Base-by-base conservation (phyloP, 2,888 invertebrate genomes). In the Pammene fasciana region DNA sequence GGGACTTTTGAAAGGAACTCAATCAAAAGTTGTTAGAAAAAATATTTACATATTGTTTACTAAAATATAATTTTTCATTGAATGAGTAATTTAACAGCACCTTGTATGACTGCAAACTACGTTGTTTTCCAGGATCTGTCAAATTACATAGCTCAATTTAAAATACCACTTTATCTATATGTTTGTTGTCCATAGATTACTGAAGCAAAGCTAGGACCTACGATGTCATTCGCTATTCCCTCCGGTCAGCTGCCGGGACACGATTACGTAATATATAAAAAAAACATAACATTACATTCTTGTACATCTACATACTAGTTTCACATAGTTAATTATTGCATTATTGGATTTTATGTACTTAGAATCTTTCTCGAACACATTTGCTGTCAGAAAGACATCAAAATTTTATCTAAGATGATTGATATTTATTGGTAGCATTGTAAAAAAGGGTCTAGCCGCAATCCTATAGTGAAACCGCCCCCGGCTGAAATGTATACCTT, bases 171-270 rank as follows among this genome's bases (percentile, higher is more conserved):
- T n/a, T n/a, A n/a, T n/a, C 76, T 78, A 76, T 75, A 74, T 77
- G 68, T 83, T 84, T 86, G 83, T 87, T 88, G 87, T 88, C 86
- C 88, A 79, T 88, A 88, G 88, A 87, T 75, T 80, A 81, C 83
- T 75, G 87, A 87, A 77, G 76, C 82, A 78, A 83, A 82, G 81
- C 66, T 85, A 80, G 80, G 79, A 82, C 81, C 84, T 78, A 75
- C 80, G 85, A 82, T 85, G 86, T 83, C 86, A 76, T 79, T 85
- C 81, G 77, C 80, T 80, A 80, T 85, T 77, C 80, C 84, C 75
- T 74, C 81, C 73, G 77, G 79, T 76, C 85, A 81, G 74, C 85
- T 80, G 75, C 76, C 87, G 79, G 72, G 84, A 83, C 80, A 82
- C 76, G 81, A 83, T 83, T 83, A 86, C 85, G 88, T 88, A 88